Base-by-base conservation (phyloP, 2,797 vertebrate species). In the Acipenser transmontanus region DNA sequence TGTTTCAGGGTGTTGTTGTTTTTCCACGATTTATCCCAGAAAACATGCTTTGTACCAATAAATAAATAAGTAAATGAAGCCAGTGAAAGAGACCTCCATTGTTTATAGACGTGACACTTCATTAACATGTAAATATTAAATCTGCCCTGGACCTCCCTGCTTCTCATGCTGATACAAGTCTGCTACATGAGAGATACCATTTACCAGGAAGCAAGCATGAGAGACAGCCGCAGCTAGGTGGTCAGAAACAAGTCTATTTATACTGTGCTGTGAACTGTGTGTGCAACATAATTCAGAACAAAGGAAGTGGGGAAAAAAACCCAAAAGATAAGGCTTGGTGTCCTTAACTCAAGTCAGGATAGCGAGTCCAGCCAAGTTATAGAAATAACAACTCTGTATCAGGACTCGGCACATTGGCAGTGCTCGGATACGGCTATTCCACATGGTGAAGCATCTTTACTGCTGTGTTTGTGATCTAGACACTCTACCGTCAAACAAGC, bases 151-250 rank as follows among this genome's bases (percentile, higher is more conserved):
- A 4, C 60, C 60, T 61, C 60, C 34, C 60, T 34, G 60, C 60
- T 12, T 61, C 47, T 47, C 62, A 0, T 65, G 64, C 70, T 75
- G 83, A 83, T 82, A 82, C 72, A 50, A 67, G 72, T 66, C 79
- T 79, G 82, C 73, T 80, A 76, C 68, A 77, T 70, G 70, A 74
- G 85, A 83, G 89, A 91, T 91, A 91, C 87, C 82, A 70, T 17
- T 68, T 72, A 68, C 70, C 82, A 87, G 90, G 89, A 89, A 88
- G 78, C 76, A 76, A 69, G 74, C 74, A 65, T 61, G 63, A 62
- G 59, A 57, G 20, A 56, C 51, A 62, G 70, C 61, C 50, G 69
- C 66, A 70, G 71, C 76, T 69, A 80, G 56, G 71, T 77, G 73
- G 72, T 66, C 56, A 65, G 48, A 65, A 62, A 49, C 61, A 64